Base-by-base conservation (phyloP, 1,140 invertebrate genomes). In the Charaxes varanes region DNA sequence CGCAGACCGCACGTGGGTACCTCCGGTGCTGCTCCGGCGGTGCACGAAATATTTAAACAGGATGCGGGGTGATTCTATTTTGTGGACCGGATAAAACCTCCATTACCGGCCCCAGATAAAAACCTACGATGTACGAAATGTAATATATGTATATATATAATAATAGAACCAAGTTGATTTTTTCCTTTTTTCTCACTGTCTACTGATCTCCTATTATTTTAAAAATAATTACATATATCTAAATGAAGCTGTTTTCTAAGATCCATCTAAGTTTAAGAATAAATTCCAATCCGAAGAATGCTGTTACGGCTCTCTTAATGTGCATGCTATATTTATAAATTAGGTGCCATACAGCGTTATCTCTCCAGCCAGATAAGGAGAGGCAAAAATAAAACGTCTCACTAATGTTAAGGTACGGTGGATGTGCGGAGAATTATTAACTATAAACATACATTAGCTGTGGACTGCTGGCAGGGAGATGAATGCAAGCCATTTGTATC, bases 371-470 rank as follows among this genome's bases (percentile, higher is more conserved):
- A n/a, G n/a, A n/a, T n/a, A n/a, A n/a, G n/a, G n/a, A 11, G 6
- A 23, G 10, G 6, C n/a, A 1, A 8, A 23, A 7, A 8, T n/a
- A 8, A 26, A 12, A 26, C 23, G 23, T 15, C 12, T 28, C 3
- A n/a, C 5, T 15, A 28, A 28, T 7, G 27, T 5, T 28, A 28
- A 28, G 27, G 15, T 28, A 28, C 13, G 22, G n/a, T 30, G 27
- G 46, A 27, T 48, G 35, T 55, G 41, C 47, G 51, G 44, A 58
- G 57, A 62, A 62, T 67, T 67, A 65, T 60, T 54, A 61, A 57
- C 54, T 59, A 62, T 64, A 67, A 71, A 62, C 54, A 69, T 74
- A 68, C 55, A 63, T 76, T 68, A 68, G 48, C 17, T 50, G 51
- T 28, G 41, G 64, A 66, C 57, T 56, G 38, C 41, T 35, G 60